Percentiles rank a stretch among this genome's conserved stretches.
Evolutionary conservation across 2,113 vertebrate genomes (phyloP).

Genomic region (Dromas ardeola): DNA sequence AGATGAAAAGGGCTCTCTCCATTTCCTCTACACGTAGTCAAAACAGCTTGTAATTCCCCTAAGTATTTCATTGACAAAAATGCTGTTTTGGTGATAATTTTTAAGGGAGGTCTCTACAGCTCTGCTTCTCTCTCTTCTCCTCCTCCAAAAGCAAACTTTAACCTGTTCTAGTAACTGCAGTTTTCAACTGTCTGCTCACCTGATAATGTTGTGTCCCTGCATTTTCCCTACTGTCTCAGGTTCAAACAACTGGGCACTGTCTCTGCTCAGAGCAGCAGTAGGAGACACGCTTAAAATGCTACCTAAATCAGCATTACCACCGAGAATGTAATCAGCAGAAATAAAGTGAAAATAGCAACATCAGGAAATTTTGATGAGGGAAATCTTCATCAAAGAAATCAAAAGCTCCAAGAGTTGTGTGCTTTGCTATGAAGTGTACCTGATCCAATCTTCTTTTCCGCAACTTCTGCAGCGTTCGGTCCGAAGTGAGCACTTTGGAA

Average conservation of each 20-base stretch:
- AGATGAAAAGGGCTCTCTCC: not conserved
- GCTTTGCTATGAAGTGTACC: conserved; percentile 69
- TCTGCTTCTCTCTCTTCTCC: not conserved
- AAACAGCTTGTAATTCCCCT: not conserved
- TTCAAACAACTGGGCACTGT: not conserved
- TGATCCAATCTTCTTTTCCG: conserved; percentile 86
- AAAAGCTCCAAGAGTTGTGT: not conserved
- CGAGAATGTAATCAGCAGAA: not conserved
- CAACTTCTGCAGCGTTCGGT: conserved; percentile 91
- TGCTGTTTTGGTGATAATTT: not conserved
- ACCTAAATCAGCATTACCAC: not conserved
- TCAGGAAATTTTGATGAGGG: not conserved
- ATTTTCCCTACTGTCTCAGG: not conserved
- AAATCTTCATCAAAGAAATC: not conserved
- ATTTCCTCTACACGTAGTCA: not conserved
- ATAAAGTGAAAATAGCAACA: not conserved
- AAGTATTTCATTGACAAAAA: not conserved
- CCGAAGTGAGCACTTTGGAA: conserved; percentile 93
- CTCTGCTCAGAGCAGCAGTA: not conserved
- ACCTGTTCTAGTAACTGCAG: not conserved
- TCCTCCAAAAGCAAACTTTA: not conserved
- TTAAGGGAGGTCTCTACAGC: not conserved
- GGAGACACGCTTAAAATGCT: not conserved
- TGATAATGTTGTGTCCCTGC: not conserved
- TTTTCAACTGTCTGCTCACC: not conserved